Percentiles rank a stretch among this genome's conserved stretches.
phyloP scores from a whole-genome alignment of 2,113 vertebrate species.

The Bungarus multicinctus region DNA sequence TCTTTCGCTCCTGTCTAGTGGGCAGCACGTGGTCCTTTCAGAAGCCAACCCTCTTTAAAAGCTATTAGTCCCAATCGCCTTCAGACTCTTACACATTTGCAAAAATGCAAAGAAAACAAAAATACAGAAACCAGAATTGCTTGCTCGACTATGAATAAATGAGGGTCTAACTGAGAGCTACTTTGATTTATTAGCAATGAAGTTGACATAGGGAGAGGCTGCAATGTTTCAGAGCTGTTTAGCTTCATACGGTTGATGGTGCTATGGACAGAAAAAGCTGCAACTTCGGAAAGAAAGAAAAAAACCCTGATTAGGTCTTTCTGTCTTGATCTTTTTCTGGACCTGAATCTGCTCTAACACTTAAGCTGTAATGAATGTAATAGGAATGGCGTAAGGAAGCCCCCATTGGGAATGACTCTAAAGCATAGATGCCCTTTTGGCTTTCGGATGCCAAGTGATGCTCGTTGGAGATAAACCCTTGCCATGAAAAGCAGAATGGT shows the following conservation, averaged over 20 bases:
- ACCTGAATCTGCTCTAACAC: not conserved
- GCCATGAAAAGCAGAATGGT: fast-evolving
- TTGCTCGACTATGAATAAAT: slow-evolving; percentile 41
- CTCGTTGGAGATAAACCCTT: fast-evolving
- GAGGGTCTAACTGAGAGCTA: slow-evolving; percentile 62
- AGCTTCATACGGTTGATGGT: not conserved
- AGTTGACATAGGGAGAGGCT: slow-evolving; percentile 56
- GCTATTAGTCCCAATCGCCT: too few species aligned
- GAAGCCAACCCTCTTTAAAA: not conserved
- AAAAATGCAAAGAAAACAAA: not conserved
- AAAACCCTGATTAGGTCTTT: not conserved
- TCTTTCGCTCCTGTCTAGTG: not conserved
- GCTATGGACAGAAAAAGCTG: not conserved
- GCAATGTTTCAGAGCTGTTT: slow-evolving; percentile 62
- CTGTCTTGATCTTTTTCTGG: not conserved
- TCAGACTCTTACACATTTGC: not conserved
- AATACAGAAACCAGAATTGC: not conserved
- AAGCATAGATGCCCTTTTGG: fast-evolving
- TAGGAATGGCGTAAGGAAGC: fast-evolving
- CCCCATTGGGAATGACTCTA: not conserved
- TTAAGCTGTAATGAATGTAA: not conserved
- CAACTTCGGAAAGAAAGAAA: not conserved
- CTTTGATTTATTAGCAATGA: slow-evolving; percentile 62
- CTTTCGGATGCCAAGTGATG: not conserved
- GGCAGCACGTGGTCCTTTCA: not conserved